phyloP scores from a whole-genome alignment of 2,797 vertebrate genomes.

The Galaxias olidus region DNA sequence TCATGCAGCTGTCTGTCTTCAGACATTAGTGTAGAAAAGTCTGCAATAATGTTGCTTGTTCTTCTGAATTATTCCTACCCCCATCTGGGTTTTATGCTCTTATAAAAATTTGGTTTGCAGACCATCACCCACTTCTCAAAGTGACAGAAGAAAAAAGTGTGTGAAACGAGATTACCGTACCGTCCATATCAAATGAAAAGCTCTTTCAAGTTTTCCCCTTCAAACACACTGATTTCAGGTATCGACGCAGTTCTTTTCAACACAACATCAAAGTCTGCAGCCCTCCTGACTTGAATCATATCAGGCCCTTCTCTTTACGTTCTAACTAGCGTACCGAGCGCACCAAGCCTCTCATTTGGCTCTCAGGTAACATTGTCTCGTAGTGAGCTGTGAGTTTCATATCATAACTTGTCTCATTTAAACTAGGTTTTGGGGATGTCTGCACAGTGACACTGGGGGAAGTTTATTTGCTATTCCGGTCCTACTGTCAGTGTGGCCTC shows the following conservation, averaged over 20 bases:
- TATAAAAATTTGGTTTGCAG: too few relatives aligned
- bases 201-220: slow-evolving; percentile 11
- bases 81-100: too few relatives aligned
- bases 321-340: too few relatives aligned
- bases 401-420: slow-evolving; percentile 16
- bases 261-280: slow-evolving; percentile 8
- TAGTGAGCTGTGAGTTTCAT: too few relatives aligned
- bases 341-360: too few relatives aligned
- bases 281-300: slow-evolving; percentile 6
- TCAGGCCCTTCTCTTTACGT: slow-evolving; percentile 2
- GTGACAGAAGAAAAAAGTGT: too few relatives aligned
- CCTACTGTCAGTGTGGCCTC: slow-evolving; percentile 54
- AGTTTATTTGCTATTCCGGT: slow-evolving; percentile 48
- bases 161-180: too few relatives aligned
- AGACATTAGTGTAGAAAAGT: too few relatives aligned
- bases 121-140: too few relatives aligned
- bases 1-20: slow-evolving; percentile 1
- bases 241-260: background rate
- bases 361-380: too few relatives aligned
- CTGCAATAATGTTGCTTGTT: too few relatives aligned
- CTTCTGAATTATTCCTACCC: too few relatives aligned
- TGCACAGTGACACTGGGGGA: slow-evolving; percentile 29
- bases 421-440: slow-evolving; percentile 44
- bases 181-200: background rate
- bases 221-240: slow-evolving; percentile 10